A percentile compares a stretch with the other conserved stretches of the same genome.
These are phyloP conservation scores for Podiceps cristatus DNA, from an alignment of 2,113 vertebrate species.

Conservation along the genomic window DNA sequence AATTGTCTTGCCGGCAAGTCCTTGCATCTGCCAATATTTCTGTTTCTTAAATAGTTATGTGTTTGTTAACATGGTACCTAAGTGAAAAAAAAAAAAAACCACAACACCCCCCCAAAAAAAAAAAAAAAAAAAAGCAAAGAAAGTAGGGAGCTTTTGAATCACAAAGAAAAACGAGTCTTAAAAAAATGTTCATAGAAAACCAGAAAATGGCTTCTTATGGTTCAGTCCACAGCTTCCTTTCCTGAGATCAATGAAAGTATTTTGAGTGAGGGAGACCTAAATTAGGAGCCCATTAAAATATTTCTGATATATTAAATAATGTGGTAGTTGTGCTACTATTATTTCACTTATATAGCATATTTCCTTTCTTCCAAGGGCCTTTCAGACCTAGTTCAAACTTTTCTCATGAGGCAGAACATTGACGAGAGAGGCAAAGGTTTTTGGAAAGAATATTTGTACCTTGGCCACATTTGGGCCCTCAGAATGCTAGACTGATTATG, in stretches of 20 bases:
- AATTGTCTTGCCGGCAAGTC: not conserved
- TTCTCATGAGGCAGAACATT: not conserved
- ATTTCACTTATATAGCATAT: not conserved
- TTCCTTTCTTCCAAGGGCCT: not conserved
- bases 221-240: not conserved
- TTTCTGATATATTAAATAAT: not conserved
- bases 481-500: not conserved
- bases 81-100: not conserved
- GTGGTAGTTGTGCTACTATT: not conserved
- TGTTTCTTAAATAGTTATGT: not conserved
- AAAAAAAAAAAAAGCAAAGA: not conserved
- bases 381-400: not conserved
- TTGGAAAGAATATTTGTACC: not conserved
- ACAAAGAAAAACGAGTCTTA: not conserved
- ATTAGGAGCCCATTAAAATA: not conserved
- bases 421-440: not conserved
- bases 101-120: no score
- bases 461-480: not conserved
- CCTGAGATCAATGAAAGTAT: not conserved
- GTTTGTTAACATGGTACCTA: not conserved
- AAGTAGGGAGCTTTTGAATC: not conserved
- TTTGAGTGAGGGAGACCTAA: not conserved
- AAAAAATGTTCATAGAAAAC: not conserved
- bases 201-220: not conserved
- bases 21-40: not conserved